Conservation (phyloP, 2,888 invertebrate genomes). For the Hesperia comma region DNA sequence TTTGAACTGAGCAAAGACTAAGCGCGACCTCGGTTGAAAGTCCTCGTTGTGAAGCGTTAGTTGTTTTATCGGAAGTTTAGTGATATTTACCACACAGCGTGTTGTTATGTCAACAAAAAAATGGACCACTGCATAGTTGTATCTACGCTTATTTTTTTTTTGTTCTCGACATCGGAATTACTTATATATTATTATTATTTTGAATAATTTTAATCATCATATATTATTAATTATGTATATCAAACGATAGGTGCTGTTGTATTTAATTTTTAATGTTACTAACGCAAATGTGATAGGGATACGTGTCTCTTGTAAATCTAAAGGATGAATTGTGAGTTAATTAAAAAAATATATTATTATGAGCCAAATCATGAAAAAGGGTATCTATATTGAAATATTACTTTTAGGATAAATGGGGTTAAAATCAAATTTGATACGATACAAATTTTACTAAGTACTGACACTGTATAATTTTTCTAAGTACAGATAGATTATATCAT, state of each 20-base stretch:
- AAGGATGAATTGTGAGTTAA: constrained; percentile 61
- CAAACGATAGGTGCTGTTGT: constrained; percentile 80
- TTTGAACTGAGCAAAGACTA: constrained; percentile 36
- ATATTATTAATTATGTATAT: constrained; percentile 70
- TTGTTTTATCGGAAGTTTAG: constrained; percentile 65
- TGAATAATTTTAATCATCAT: constrained; percentile 69
- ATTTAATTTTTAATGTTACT: constrained; percentile 77
- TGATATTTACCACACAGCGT: constrained; percentile 64
- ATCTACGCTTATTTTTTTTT: constrained; percentile 71
- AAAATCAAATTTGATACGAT: constrained; percentile 77
- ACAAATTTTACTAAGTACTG: constrained; percentile 77
- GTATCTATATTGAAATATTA: constrained; percentile 75
- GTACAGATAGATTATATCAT: constrained; percentile 77
- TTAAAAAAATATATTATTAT: constrained; percentile 53
- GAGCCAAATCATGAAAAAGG: constrained; percentile 82
- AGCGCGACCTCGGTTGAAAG: constrained; percentile 24
- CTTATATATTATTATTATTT: constrained; percentile 63
- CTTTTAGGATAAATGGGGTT: constrained; percentile 75
- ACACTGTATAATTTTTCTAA: constrained; percentile 75
- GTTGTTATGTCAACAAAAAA: constrained; percentile 52
- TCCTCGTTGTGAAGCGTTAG: constrained; percentile 72
- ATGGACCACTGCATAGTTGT: constrained; percentile 72
- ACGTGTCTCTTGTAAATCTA: constrained; percentile 73
- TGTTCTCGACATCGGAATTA: constrained; percentile 62
- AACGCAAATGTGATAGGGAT: constrained; percentile 74